phyloP scores from a whole-genome alignment of 2,888 invertebrate species.

The Lasiommata megera region DNA sequence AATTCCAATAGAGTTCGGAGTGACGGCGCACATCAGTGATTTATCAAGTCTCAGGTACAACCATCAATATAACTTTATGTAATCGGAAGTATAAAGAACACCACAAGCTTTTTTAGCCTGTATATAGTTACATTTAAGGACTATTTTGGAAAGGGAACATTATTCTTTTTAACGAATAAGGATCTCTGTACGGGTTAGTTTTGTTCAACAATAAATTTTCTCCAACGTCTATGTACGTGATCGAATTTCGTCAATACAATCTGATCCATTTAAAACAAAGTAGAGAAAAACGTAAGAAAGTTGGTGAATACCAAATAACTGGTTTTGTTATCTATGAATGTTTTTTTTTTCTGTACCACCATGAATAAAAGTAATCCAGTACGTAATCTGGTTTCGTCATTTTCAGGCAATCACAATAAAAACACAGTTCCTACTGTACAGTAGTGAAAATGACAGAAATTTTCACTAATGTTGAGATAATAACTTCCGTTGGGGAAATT shows the following conservation, averaged over 20 bases:
- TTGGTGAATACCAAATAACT: background rate
- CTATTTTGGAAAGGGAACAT: background rate
- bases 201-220: slow-evolving; percentile 30
- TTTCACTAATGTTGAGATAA: no score
- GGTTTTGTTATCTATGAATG: no score
- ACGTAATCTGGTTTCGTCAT: no score
- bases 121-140: background rate
- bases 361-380: no score
- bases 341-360: no score
- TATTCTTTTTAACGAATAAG: background rate
- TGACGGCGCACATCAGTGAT: slow-evolving; percentile 39
- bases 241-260: slow-evolving; percentile 32
- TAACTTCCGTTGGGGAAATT: no score
- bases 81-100: background rate
- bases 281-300: slow-evolving; percentile 11
- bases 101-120: slow-evolving; percentile 2
- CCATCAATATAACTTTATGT: background rate
- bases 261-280: slow-evolving; percentile 22
- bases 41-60: slow-evolving; percentile 39
- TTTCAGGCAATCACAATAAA: no score
- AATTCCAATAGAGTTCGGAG: slow-evolving; percentile 44
- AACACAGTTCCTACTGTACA: no score
- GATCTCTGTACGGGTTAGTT: slow-evolving; percentile 24
- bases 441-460: no score
- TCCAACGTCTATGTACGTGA: slow-evolving; percentile 27